Evolutionary conservation across 2,113 vertebrate species (phyloP).

Genomic region (Nothobranchius kuhntae): DNA sequence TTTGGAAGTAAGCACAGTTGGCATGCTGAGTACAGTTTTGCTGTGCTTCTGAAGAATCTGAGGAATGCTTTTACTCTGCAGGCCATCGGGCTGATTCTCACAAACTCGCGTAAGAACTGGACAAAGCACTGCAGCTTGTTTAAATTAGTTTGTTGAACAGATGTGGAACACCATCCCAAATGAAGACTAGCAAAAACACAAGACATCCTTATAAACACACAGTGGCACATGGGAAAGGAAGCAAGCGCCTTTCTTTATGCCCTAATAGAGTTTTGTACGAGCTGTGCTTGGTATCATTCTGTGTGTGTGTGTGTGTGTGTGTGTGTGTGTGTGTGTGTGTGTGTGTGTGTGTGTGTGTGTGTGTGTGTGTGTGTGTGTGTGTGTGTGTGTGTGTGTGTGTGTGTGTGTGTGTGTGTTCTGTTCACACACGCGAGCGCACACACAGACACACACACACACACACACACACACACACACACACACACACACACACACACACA

Average conservation of each 20-base stretch:
- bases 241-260: constrained; percentile 31
- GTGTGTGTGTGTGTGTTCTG: too few species aligned
- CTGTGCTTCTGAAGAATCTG: constrained; percentile 66
- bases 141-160: constrained; percentile 56
- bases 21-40: constrained; percentile 51
- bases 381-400: too few species aligned
- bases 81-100: constrained; percentile 53
- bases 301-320: not conserved
- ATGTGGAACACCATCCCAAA: constrained; percentile 35
- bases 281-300: constrained; percentile 46
- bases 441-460: constrained; percentile 1
- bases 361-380: too few species aligned
- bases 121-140: constrained; percentile 40
- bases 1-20: constrained; percentile 29
- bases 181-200: constrained; percentile 15
- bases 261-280: constrained; percentile 56
- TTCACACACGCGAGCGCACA: too few species aligned
- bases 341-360: not conserved
- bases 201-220: constrained; percentile 33
- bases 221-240: not conserved
- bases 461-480: constrained; percentile 4
- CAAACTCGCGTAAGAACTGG: constrained; percentile 53
- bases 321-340: constrained; percentile 21
- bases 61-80: constrained; percentile 74
- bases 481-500: not conserved